Evolutionary conservation across 2,113 vertebrate genomes (phyloP).

Genomic region (Pagrus major): DNA sequence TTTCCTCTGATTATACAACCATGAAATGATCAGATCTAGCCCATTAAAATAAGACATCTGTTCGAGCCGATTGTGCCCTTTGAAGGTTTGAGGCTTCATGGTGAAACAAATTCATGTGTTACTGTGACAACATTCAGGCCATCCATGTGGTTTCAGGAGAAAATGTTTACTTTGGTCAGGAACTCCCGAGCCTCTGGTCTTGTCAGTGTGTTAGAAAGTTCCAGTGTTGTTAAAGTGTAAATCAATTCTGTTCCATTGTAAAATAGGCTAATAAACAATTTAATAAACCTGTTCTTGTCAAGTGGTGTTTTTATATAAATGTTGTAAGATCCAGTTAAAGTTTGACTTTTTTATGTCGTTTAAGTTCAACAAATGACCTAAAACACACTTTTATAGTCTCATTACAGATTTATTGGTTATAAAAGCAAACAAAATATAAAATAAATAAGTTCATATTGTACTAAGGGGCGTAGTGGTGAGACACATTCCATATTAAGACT

Average conservation of each 20-base stretch:
- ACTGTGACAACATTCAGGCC: slow-evolving; percentile 23
- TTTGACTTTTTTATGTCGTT: slow-evolving; percentile 12
- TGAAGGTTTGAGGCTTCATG: slow-evolving; percentile 24
- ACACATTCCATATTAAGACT: slow-evolving; percentile 59
- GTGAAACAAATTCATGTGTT: slow-evolving; percentile 19
- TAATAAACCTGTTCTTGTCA: slow-evolving; percentile 46
- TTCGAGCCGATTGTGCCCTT: slow-evolving; percentile 18
- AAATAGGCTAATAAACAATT: slow-evolving; percentile 62
- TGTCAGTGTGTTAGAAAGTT: slow-evolving; percentile 13
- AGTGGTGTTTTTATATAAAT: slow-evolving; percentile 32
- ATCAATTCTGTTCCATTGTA: slow-evolving; percentile 31
- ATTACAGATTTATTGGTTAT: slow-evolving; percentile 86
- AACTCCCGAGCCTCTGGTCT: not conserved
- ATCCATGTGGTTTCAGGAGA: not conserved
- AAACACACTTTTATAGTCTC: slow-evolving; percentile 49
- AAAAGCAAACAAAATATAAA: slow-evolving; percentile 84
- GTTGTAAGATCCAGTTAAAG: slow-evolving; percentile 11
- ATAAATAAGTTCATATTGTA: slow-evolving; percentile 82
- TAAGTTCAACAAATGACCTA: slow-evolving; percentile 33
- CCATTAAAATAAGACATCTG: slow-evolving; percentile 41
- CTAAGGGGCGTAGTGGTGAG: slow-evolving; percentile 58
- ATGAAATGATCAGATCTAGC: slow-evolving; percentile 43
- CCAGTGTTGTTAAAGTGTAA: slow-evolving; percentile 1
- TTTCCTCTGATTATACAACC: slow-evolving; percentile 27
- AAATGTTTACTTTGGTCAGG: not conserved